Evolutionary conservation across 2,888 invertebrate species (phyloP).

Genomic region (Cataglyphis albicans): DNA sequence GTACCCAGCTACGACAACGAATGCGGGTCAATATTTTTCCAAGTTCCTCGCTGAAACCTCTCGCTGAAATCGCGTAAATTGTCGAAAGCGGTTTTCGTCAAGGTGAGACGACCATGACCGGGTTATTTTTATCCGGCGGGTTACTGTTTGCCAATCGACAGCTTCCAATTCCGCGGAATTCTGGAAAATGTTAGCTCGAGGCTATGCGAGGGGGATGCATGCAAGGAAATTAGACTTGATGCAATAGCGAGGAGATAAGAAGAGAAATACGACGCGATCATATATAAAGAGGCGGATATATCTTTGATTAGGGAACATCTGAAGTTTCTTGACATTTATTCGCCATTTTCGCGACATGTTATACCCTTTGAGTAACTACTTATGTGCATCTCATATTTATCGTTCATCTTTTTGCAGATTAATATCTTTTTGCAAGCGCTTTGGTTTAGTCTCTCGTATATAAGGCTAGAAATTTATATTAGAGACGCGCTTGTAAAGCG

Average conservation of each 20-base stretch:
- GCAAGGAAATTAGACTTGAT: background rate
- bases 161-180: conserved; percentile 27
- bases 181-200: conserved; percentile 8
- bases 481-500: conserved; percentile 6
- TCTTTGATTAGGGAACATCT: conserved; percentile 53
- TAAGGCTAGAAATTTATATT: conserved; percentile 17
- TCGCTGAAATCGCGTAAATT: conserved; percentile 21
- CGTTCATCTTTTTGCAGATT: conserved; percentile 2
- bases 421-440: conserved; percentile 15
- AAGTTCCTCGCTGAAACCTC: background rate
- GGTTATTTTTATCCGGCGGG: conserved; percentile 52
- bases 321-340: background rate
- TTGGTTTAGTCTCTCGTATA: background rate
- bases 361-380: background rate
- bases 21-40: conserved; percentile 16
- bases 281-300: background rate
- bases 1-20: background rate
- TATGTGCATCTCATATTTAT: conserved; percentile 18
- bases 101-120: conserved; percentile 19
- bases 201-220: background rate
- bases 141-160: conserved; percentile 39
- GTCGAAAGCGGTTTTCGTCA: conserved; percentile 13
- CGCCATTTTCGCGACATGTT: conserved; percentile 19
- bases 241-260: background rate
- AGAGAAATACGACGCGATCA: background rate